Conservation (phyloP, 2,888 invertebrate genomes). For the Helicoverpa assulta region DNA sequence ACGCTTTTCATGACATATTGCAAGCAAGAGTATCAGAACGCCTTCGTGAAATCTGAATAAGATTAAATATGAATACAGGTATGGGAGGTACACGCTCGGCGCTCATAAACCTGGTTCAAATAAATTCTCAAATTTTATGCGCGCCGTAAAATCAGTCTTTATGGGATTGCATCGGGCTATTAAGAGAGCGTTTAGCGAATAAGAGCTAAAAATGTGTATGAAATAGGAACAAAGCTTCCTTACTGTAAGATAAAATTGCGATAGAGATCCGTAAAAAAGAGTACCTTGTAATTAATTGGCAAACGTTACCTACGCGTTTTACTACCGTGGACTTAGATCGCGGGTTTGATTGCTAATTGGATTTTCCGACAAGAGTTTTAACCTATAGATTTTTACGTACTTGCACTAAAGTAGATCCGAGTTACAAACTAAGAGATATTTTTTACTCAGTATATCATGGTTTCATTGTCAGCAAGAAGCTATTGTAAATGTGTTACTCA, state of each 20-base stretch:
- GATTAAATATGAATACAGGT: conserved; percentile 36
- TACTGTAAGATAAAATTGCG: not conserved
- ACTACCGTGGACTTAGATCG: conserved; percentile 27
- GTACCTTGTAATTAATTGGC: conserved; percentile 28
- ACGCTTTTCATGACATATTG: conserved; percentile 9
- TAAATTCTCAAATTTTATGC: conserved; percentile 43
- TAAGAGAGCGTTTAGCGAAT: conserved; percentile 15
- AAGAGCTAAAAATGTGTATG: not conserved
- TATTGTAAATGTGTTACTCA: not conserved
- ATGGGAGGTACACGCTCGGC: conserved; percentile 18
- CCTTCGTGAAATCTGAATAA: conserved; percentile 23
- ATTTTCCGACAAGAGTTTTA: conserved; percentile 22
- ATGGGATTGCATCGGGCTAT: conserved; percentile 24
- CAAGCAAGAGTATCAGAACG: conserved; percentile 6
- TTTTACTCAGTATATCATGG: no score
- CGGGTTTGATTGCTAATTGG: conserved; percentile 45
- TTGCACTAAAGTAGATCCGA: not conserved
- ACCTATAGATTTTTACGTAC: not conserved
- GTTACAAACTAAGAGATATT: not conserved
- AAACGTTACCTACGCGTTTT: conserved; percentile 21
- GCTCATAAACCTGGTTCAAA: conserved; percentile 32
- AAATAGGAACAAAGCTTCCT: not conserved
- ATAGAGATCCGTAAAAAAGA: conserved; percentile 13
- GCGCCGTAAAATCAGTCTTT: conserved; percentile 38
- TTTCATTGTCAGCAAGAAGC: no score